Evolutionary conservation across 2,888 invertebrate species (phyloP).

Genomic region (Agrypnus murinus): DNA sequence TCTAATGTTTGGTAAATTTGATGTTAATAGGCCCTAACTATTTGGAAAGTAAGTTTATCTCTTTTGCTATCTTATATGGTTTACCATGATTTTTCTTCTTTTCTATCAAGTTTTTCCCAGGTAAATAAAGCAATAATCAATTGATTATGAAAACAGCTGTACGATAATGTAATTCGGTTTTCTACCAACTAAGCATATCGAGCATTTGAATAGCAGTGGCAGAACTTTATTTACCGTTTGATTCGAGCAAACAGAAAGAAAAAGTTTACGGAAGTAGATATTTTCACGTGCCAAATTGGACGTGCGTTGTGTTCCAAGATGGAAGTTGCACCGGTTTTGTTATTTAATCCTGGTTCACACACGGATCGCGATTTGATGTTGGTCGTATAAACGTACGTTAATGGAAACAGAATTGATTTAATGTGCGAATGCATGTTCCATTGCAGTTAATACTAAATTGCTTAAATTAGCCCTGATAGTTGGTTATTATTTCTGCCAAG

Average conservation of each 20-base stretch:
- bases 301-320: constrained; percentile 37
- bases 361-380: constrained; percentile 39
- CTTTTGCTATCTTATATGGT: too few species aligned
- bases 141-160: too few species aligned
- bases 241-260: not conserved
- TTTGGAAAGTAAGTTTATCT: too few species aligned
- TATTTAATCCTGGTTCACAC: constrained; percentile 42
- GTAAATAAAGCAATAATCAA: too few species aligned
- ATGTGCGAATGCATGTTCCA: constrained; percentile 48
- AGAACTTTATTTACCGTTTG: not conserved
- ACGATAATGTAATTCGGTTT: too few species aligned
- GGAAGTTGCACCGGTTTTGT: constrained; percentile 23
- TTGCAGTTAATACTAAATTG: constrained; percentile 47
- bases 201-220: not conserved
- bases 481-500: constrained; percentile 46
- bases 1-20: too few species aligned
- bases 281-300: constrained; percentile 38
- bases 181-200: too few species aligned
- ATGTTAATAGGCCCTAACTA: too few species aligned
- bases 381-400: constrained; percentile 45
- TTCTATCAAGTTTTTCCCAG: too few species aligned
- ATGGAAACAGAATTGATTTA: constrained; percentile 51
- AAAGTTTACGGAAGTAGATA: constrained; percentile 43
- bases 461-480: constrained; percentile 44
- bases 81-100: too few species aligned